Base-by-base conservation (phyloP, 2,797 vertebrate species). In the Macroramphosus scolopax region DNA sequence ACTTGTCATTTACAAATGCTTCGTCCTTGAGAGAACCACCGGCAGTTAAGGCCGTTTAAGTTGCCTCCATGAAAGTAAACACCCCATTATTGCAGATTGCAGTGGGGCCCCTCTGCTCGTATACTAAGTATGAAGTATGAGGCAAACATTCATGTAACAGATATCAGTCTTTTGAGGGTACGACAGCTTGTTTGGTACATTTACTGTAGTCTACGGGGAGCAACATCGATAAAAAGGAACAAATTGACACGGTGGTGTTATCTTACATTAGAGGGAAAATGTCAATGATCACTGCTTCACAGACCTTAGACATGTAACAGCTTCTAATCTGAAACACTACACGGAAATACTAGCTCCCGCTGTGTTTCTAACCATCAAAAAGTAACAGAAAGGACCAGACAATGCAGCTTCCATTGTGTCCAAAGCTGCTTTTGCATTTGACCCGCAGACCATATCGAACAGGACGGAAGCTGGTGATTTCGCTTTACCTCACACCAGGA, bases 401-500 rank as follows among this genome's bases (percentile, higher is more conserved):
- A 49, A 49, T 13, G 35, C 22, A 26, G 51, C 35, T 46, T 25
- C 26, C 14, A n/a, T n/a, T n/a, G n/a, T n/a, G n/a, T n/a, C n/a
- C n/a, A n/a, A n/a, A n/a, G n/a, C n/a, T n/a, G n/a, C n/a, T n/a
- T n/a, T n/a, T n/a, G n/a, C n/a, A n/a, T 42, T 56, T 59, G 65
- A 53, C 62, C 51, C 46, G 20, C 50, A 9, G 45, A 51, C 45
- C 8, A 16, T 42, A 75, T 60, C 12, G 62, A 75, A 64, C 17
- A 10, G 28, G 17, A 44, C 29, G 32, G 54, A 25, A 20, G 44
- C 44, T 34, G 42, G 65, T 66, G 62, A 71, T 58, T 69, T 67
- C 71, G 63, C 73, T 74, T 71, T 53, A 63, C 59, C 54, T 74
- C 79, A 49, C 72, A 73, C 72, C 50, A 44, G 49, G 63, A 56